A percentile compares a stretch with the other conserved stretches of the same genome.
Evolutionary conservation across 2,797 vertebrate species (phyloP).

Genomic region (Euthynnus affinis): DNA sequence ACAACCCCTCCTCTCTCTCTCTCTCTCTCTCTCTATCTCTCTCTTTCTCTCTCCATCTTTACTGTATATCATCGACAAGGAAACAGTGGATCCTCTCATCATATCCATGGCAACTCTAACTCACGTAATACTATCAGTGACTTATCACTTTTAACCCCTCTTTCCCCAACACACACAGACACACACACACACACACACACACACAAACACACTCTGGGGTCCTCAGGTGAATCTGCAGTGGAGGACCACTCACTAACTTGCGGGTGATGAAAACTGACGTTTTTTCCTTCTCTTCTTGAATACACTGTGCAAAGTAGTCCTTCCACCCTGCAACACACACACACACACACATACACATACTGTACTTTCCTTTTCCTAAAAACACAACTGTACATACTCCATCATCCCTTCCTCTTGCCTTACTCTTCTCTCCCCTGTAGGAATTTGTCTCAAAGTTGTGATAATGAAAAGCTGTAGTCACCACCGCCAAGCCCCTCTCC

Average conservation of each 20-base stretch:
- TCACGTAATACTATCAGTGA: slow-evolving; percentile 39
- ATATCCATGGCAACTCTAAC: slow-evolving; percentile 40
- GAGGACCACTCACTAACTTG: slow-evolving; percentile 35
- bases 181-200: slow-evolving; percentile 30
- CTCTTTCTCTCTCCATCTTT: background rate
- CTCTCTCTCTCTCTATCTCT: slow-evolving; percentile 11
- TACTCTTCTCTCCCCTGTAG: slow-evolving; percentile 56
- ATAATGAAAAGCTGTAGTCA: slow-evolving; percentile 56
- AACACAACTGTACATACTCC: slow-evolving; percentile 35
- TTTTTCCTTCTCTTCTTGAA: slow-evolving; percentile 41
- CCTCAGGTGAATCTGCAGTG: slow-evolving; percentile 59
- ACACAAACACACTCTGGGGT: slow-evolving; percentile 33
- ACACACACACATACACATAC: slow-evolving; percentile 3
- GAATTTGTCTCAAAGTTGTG: slow-evolving; percentile 64
- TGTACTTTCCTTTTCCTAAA: background rate
- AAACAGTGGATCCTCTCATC: slow-evolving; percentile 43
- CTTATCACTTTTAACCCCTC: slow-evolving; percentile 36
- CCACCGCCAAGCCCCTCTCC: slow-evolving; percentile 31
- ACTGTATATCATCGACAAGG: background rate
- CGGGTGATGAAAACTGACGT: slow-evolving; percentile 34
- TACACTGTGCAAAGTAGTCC: slow-evolving; percentile 70
- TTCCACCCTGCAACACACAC: background rate
- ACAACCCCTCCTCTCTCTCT: slow-evolving; percentile 12
- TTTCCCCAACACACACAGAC: slow-evolving; percentile 24
- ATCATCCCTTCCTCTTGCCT: slow-evolving; percentile 54